Percentiles rank a stretch among this genome's conserved stretches.
Evolutionary conservation across 2,797 vertebrate genomes (phyloP).

Genomic region (Onychomys arenicola): DNA sequence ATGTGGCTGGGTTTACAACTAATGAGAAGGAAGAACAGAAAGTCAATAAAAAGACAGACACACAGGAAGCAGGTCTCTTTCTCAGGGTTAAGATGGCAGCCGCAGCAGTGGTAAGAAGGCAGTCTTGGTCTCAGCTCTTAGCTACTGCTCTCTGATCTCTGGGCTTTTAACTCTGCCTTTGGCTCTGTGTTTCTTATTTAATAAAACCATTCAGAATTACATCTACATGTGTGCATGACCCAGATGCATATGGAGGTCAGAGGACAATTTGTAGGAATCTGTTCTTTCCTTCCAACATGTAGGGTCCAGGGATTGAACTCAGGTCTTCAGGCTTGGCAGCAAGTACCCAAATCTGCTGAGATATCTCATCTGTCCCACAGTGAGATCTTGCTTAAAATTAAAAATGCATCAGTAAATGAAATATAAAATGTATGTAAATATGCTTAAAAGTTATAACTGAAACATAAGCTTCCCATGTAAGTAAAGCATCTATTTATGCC

Average conservation of each 20-base stretch:
- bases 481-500: background rate
- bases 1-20: no score
- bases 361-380: background rate
- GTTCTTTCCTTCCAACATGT: background rate
- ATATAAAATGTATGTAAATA: background rate
- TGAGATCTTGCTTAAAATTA: background rate
- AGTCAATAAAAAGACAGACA: no score
- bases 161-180: no score
- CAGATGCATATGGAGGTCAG: background rate
- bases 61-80: no score
- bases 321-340: background rate
- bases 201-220: no score
- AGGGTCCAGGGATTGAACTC: background rate
- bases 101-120: no score
- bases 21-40: no score
- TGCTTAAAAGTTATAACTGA: slow-evolving; percentile 6
- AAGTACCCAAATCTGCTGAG: background rate
- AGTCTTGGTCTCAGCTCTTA: no score
- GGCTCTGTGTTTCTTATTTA: no score
- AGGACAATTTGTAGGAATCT: background rate
- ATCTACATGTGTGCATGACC: background rate
- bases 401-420: background rate
- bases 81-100: no score
- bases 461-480: slow-evolving; percentile 5
- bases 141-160: no score